Conservation (phyloP, 2,797 vertebrate genomes). For the Macroramphosus scolopax region DNA sequence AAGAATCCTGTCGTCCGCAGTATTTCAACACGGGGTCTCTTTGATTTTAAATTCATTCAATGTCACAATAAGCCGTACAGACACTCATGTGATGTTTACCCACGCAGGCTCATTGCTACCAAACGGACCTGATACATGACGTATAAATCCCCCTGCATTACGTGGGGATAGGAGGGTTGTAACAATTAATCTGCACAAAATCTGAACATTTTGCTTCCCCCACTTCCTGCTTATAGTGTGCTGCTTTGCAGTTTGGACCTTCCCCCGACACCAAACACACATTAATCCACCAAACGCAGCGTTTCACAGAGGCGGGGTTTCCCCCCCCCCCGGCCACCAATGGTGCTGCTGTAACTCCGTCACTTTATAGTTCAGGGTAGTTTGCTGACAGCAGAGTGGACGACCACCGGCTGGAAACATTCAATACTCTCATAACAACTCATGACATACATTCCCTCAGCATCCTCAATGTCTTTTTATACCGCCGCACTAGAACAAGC, state of each 20-base stretch:
- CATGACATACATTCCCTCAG: conserved; percentile 33
- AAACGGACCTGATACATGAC: background rate
- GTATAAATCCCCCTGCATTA: too few species aligned
- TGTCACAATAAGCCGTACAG: background rate
- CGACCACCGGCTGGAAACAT: conserved; percentile 52
- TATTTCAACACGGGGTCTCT: too few species aligned
- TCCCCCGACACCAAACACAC: conserved; percentile 13
- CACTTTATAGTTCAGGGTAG: conserved; percentile 56
- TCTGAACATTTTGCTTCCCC: too few species aligned
- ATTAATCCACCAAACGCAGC: conserved; percentile 24
- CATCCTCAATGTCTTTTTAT: conserved; percentile 16
- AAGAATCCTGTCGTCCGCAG: conserved; percentile 22
- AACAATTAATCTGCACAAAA: too few species aligned
- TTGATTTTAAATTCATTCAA: conserved; percentile 6
- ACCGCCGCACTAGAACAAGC: background rate
- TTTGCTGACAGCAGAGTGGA: conserved; percentile 36
- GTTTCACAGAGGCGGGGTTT: conserved; percentile 32
- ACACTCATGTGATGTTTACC: too few species aligned
- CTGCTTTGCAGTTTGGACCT: too few species aligned
- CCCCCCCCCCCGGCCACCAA: conserved; percentile 32
- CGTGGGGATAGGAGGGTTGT: too few species aligned
- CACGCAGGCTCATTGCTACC: background rate
- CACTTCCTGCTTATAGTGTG: too few species aligned
- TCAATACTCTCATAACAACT: conserved; percentile 55
- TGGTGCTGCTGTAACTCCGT: conserved; percentile 39